Evolutionary conservation across 2,888 invertebrate genomes (phyloP), one percentile per base, ranked within the genome.

Genomic region (Microchrysa polita): DNA sequence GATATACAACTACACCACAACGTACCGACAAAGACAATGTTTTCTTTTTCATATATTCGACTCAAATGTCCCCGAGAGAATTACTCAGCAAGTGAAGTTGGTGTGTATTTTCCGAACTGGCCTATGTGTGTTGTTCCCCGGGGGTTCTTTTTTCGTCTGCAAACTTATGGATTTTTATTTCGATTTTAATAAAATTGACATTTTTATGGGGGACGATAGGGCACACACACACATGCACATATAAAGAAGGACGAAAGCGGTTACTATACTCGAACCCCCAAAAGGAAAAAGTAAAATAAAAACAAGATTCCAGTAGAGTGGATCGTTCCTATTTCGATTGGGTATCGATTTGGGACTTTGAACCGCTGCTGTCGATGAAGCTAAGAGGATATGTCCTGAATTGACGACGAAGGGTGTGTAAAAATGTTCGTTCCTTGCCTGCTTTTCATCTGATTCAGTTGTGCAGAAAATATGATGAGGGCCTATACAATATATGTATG

Each of bases 81-180:
- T 55, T 55, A 42, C 55, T 55, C 55, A 42, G 55, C 57, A 52
- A 69, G 27, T 69, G 69, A 69, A 40, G 69, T 42, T n/a, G n/a
- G n/a, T 20, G 27, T 18, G 34, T 23, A 34, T 34, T 34, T 34
- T 34, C 27, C 27, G 27, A 7, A 7, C 27, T 5, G 27, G 27
- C 27, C 27, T n/a, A 34, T 34, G 27, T n/a, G 55, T 55, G 34
- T 67, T 67, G 55, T 67, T 57, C 57, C 40, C 53, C 55, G 1
- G 48, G 40, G 55, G 14, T 23, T 40, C 34, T 48, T 22, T 18
- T 20, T 44, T 44, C 12, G 10, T 22, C n/a, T 1, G 48, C 42
- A 34, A 69, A 55, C 69, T 69, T 69, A 69, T 57, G 42, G 69
- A 40, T 69, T 69, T 69, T 57, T 69, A 55, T 69, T 69, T 69